These are phyloP conservation scores for Misgurnus anguillicaudatus DNA, from an alignment of 2,113 vertebrate genomes.

Conservation along the genomic window DNA sequence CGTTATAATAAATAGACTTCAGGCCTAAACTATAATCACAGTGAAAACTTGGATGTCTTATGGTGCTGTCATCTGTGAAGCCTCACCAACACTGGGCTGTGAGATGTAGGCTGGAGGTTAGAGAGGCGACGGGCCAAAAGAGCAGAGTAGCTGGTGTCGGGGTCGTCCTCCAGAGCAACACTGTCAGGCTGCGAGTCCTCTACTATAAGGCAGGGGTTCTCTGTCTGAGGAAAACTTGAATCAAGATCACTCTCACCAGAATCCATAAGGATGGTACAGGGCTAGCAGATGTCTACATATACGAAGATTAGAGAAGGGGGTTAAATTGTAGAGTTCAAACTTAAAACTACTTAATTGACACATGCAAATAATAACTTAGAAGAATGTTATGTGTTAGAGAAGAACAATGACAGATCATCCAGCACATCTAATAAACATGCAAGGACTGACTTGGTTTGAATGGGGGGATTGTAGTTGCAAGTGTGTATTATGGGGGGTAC, in stretches of 20 bases:
- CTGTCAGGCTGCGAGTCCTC: slow-evolving; percentile 92
- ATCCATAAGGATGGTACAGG: slow-evolving; percentile 77
- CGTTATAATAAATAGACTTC: not conserved
- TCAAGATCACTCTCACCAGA: slow-evolving; percentile 80
- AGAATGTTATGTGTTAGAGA: not conserved
- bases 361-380: not conserved
- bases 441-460: too few relatives aligned
- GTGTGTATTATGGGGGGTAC: too few relatives aligned
- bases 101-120: slow-evolving; percentile 75
- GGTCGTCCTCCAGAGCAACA: slow-evolving; percentile 77
- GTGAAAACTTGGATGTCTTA: not conserved
- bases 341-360: not conserved
- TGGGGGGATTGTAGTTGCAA: too few relatives aligned
- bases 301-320: slow-evolving; percentile 10
- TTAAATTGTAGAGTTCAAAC: not conserved
- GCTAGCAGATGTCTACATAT: slow-evolving; percentile 36
- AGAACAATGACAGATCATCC: too few relatives aligned
- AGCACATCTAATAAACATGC: not conserved
- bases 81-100: slow-evolving; percentile 84
- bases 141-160: slow-evolving; percentile 79
- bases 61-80: not conserved
- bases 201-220: slow-evolving; percentile 86
- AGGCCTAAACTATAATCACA: not conserved
- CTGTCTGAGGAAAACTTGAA: slow-evolving; percentile 82
- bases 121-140: slow-evolving; percentile 77